Base-by-base conservation (phyloP, 2,113 vertebrate genomes). In the Hirundichthys speculiger region DNA sequence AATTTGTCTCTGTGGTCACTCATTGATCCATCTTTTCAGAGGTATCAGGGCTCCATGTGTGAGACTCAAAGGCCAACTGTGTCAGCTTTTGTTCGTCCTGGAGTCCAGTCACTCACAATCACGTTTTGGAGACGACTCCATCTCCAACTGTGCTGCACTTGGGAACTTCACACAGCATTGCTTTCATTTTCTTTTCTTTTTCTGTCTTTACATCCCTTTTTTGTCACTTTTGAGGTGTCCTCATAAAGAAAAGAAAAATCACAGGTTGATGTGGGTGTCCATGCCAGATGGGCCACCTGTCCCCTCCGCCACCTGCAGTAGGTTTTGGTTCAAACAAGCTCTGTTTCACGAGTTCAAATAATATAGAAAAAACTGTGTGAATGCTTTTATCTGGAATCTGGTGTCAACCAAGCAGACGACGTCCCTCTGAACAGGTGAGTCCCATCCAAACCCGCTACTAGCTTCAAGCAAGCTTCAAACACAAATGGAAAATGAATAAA, bases 241-340 rank as follows among this genome's bases (percentile, higher is more conserved):
- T 68, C 27, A 42, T 60, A 52, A 80, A 80, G 78, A 85, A n/a
- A n/a, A n/a, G n/a, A n/a, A n/a, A n/a, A n/a, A n/a, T 77, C 56
- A 78, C 58, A 63, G 47, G 68, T 47, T 46, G 21, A 3, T 25
- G 60, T 1, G 19, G 19, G 25, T 68, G 68, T 53, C 65, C 49
- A 30, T 13, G 15, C 22, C 25, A 47, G 69, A 66, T 11, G 49
- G 78, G 84, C 84, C 80, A 80, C 73, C 59, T 70, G 82, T 82
- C 64, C 73, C 30, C 45, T 39, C 19, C 25, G 57, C 65, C 82
- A 76, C 75, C 70, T 69, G 75, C 54, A 72, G n/a, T n/a, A n/a
- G n/a, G n/a, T n/a, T n/a, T n/a, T n/a, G n/a, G n/a, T n/a, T n/a
- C n/a, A 39, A 58, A 54, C 56, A 19, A 51, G 60, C 69, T 11